Evolutionary conservation across 2,888 invertebrate genomes (phyloP).

Genomic region (Drosophila maculinotata): DNA sequence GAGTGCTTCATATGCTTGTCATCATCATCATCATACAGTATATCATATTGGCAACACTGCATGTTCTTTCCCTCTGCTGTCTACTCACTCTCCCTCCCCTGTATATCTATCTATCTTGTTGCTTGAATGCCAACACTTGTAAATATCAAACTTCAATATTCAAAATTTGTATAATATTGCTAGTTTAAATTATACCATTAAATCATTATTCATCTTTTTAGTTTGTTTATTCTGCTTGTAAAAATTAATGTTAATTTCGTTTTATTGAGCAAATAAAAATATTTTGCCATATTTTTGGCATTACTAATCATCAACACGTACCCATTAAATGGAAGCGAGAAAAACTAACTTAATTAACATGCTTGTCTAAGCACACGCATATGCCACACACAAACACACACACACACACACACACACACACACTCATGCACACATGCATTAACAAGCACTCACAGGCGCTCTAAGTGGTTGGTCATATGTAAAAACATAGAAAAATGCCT

Average conservation of each 20-base stretch:
- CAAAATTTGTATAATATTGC: too few relatives aligned
- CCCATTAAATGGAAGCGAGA: conserved; percentile 30
- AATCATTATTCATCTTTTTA: conserved; percentile 5
- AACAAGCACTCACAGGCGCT: conserved; percentile 6
- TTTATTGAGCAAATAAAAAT: conserved; percentile 47
- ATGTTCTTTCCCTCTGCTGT: conserved; percentile 5
- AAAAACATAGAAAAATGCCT: not conserved
- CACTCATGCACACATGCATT: not conserved
- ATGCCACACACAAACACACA: conserved; percentile 11
- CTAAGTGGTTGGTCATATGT: conserved; percentile 31
- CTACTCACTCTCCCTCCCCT: not conserved
- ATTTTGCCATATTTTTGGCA: conserved; percentile 25
- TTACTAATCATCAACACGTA: conserved; percentile 61
- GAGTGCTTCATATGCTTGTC: conserved; percentile 59
- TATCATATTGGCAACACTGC: conserved; percentile 61
- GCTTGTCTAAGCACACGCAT: conserved; percentile 58
- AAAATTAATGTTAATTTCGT: conserved; percentile 51
- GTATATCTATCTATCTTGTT: too few relatives aligned
- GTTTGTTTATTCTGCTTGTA: not conserved
- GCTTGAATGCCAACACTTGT: too few relatives aligned
- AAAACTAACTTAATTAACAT: conserved; percentile 70
- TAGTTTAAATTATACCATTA: conserved; percentile 1
- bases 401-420: conserved; percentile 4
- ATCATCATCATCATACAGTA: conserved; percentile 20
- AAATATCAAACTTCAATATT: too few relatives aligned